phyloP scores from a whole-genome alignment of 2,113 vertebrate species.

The Synodontis membranacea region DNA sequence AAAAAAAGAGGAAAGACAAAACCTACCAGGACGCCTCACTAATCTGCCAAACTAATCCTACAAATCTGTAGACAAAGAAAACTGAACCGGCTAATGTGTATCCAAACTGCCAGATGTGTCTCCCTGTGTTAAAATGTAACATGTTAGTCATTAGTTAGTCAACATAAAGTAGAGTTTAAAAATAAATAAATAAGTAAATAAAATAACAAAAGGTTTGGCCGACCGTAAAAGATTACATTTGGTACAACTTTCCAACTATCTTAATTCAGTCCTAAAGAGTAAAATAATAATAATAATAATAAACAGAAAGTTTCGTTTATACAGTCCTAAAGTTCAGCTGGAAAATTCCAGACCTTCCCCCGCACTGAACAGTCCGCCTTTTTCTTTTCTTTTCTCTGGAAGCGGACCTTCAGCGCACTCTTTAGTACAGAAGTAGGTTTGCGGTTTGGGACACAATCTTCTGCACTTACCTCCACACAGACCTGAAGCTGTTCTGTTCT shows the following conservation, averaged over 20 bases:
- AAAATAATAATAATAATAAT: background rate
- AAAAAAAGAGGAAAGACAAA: background rate
- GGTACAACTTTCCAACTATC: background rate
- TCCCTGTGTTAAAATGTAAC: too few species aligned
- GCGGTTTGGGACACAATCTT: background rate
- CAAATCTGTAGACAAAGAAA: slow-evolving; percentile 49
- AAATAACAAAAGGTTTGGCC: background rate
- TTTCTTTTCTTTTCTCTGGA: background rate
- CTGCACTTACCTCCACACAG: slow-evolving; percentile 36
- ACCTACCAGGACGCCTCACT: slow-evolving; percentile 7
- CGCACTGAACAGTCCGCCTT: background rate
- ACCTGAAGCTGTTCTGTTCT: background rate
- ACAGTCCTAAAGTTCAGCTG: background rate
- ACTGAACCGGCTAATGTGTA: background rate
- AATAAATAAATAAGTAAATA: too few species aligned
- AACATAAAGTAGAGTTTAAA: too few species aligned
- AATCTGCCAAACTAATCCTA: slow-evolving; percentile 48
- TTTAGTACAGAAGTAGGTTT: background rate
- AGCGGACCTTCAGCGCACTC: background rate
- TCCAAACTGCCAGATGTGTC: background rate
- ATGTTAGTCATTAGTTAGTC: too few species aligned
- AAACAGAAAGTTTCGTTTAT: background rate
- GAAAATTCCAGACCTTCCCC: background rate
- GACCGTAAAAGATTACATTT: background rate
- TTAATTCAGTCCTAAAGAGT: background rate